Conservation (phyloP, 2,113 vertebrate species). For the Sinocyclocheilus anophthalmus region DNA sequence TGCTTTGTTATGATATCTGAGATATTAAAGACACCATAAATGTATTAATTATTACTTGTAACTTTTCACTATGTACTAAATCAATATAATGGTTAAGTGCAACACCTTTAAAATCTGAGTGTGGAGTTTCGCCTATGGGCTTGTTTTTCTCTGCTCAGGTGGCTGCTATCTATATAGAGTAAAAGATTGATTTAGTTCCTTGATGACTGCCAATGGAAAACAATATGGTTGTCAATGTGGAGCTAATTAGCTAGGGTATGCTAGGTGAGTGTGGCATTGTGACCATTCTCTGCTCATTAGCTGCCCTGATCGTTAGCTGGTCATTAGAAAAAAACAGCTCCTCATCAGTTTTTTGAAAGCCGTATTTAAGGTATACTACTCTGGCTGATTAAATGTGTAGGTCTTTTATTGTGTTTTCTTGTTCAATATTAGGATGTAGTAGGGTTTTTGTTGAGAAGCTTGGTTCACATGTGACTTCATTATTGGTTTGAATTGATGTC, state of each 20-base stretch:
- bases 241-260: background rate
- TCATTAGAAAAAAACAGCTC: constrained; percentile 8
- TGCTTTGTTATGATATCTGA: background rate
- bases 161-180: constrained; percentile 12
- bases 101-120: constrained; percentile 10
- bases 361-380: background rate
- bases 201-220: constrained; percentile 7
- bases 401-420: background rate
- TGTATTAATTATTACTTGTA: background rate
- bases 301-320: constrained; percentile 11
- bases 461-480: background rate
- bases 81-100: constrained; percentile 23
- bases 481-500: background rate
- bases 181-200: constrained; percentile 11
- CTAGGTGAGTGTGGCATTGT: background rate
- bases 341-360: constrained; percentile 6
- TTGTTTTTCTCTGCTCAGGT: background rate
- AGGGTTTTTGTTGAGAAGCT: background rate
- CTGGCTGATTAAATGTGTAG: background rate
- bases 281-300: constrained; percentile 22
- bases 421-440: background rate
- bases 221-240: constrained; percentile 32
- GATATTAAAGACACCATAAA: constrained; percentile 4
- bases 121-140: background rate
- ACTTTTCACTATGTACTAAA: constrained; percentile 1